phyloP scores from a whole-genome alignment of 1,140 invertebrate species.

The Brachionus asplanchnoidis region DNA sequence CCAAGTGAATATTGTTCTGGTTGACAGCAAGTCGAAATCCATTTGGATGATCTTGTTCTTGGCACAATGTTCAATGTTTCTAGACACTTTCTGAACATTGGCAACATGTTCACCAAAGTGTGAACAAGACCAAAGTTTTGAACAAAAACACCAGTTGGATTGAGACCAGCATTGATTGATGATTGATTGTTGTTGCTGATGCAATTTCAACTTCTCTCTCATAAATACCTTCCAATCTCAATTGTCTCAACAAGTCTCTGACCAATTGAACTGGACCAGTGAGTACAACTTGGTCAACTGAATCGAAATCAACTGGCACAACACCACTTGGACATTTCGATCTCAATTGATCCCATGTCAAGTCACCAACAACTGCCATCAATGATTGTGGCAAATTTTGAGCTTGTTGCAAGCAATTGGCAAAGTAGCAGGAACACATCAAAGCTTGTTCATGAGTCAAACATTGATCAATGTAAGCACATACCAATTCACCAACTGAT shows the following conservation, averaged over 20 bases:
- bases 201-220: background rate
- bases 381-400: conserved; percentile 60
- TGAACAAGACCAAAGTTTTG: conserved; percentile 86
- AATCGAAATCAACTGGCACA: conserved; percentile 85
- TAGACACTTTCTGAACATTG: conserved; percentile 9
- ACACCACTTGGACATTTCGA: conserved; percentile 68
- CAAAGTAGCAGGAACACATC: conserved; percentile 83
- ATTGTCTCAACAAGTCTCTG: conserved; percentile 20
- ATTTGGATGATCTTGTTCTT: conserved; percentile 70
- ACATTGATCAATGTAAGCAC: conserved; percentile 91
- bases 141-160: conserved; percentile 65
- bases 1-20: conserved; percentile 71
- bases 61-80: conserved; percentile 5
- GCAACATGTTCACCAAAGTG: conserved; percentile 59
- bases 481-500: conserved; percentile 70
- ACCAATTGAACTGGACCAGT: conserved; percentile 67
- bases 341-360: conserved; percentile 79
- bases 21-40: conserved; percentile 89
- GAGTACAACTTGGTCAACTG: conserved; percentile 81
- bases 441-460: conserved; percentile 87
- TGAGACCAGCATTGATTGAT: background rate
- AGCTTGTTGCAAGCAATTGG: conserved; percentile 74
- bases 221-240: conserved; percentile 11
- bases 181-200: background rate
- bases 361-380: conserved; percentile 73